Conservation (phyloP, 2,888 invertebrate species). For the Clostera curtula region DNA sequence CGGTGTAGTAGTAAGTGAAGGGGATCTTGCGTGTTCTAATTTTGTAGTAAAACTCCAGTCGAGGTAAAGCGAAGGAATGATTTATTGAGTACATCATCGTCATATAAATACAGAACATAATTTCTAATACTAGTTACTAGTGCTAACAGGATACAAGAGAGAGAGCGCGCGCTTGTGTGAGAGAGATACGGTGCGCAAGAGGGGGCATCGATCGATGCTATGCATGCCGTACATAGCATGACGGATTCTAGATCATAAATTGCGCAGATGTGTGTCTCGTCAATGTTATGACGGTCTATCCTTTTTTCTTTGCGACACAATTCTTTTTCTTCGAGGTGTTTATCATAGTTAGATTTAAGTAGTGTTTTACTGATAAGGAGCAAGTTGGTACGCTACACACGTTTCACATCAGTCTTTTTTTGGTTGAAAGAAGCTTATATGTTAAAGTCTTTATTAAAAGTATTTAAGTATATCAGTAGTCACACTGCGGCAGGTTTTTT, state of each 20-base stretch:
- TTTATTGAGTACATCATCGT: no score
- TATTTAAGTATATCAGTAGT: slow-evolving; percentile 11
- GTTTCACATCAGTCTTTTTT: slow-evolving; percentile 20
- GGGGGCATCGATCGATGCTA: no score
- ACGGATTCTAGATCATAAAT: slow-evolving; percentile 20
- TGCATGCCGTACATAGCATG: slow-evolving; percentile 13
- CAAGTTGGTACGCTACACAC: slow-evolving; percentile 16
- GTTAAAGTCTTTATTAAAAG: slow-evolving; percentile 15
- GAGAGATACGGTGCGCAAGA: no score
- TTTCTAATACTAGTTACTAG: no score
- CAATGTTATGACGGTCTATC: slow-evolving; percentile 12
- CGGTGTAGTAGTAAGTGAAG: no score
- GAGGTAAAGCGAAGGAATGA: no score
- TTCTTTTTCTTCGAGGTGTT: slow-evolving; percentile 16
- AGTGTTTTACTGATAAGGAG: slow-evolving; percentile 7
- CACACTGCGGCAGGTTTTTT: slow-evolving; percentile 3
- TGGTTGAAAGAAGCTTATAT: slow-evolving; percentile 16
- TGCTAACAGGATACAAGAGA: no score
- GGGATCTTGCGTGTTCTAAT: no score
- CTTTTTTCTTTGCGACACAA: slow-evolving; percentile 16
- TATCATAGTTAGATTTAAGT: slow-evolving; percentile 14
- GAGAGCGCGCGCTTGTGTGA: no score
- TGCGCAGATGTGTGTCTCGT: slow-evolving; percentile 11
- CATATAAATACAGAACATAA: no score
- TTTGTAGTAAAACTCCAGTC: no score